Evolutionary conservation across 2,797 vertebrate genomes (phyloP), one percentile per base, ranked within the genome.

Genomic region (Rhynchonycteris naso): DNA sequence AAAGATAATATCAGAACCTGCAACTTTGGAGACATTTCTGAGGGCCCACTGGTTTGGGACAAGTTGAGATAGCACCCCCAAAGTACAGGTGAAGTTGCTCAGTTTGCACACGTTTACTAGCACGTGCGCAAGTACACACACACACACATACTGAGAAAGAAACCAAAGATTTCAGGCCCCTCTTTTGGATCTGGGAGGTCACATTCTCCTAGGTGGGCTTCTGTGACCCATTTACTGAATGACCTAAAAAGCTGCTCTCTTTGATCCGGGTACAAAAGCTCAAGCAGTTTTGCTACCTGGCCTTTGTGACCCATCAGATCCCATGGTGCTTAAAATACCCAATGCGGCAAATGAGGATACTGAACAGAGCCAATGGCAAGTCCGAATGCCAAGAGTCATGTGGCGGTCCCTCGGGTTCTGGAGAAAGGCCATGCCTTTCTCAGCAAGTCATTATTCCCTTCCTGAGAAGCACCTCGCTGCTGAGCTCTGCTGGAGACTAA

Each of bases 371-470:
- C 47, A 43, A 80, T 4, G 38, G 35, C 58, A 65, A 75, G 61
- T 87, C 82, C 79, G 50, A 59, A 80, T 11, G 2, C 7, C 7
- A 66, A 71, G 16, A 88, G 4, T 66, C 94, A 56, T 7, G 19
- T n/a, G 19, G 58, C 2, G 0, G 75, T 12, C 50, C 43, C 68
- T 11, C 26, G 19, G 22, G 35, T 15, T 87, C 75, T 65, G 85
- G 85, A 83, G 38, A 22, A 82, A 87, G 93, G 92, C 54, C 69
- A 86, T 71, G 52, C 47, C 80, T 80, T 91, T 95, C 87, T 63
- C 84, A 80, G 35, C 47, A 94, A 79, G 58, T 56, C 65, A 71
- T 68, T 76, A 33, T 69, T 78, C 26, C 58, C 58, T 66, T 83
- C 30, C 4, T 18, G 11, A 94, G 30, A 81, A 88, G 75, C 58